phyloP scores from a whole-genome alignment of 2,888 invertebrate genomes.

The Apotomis capreana region DNA sequence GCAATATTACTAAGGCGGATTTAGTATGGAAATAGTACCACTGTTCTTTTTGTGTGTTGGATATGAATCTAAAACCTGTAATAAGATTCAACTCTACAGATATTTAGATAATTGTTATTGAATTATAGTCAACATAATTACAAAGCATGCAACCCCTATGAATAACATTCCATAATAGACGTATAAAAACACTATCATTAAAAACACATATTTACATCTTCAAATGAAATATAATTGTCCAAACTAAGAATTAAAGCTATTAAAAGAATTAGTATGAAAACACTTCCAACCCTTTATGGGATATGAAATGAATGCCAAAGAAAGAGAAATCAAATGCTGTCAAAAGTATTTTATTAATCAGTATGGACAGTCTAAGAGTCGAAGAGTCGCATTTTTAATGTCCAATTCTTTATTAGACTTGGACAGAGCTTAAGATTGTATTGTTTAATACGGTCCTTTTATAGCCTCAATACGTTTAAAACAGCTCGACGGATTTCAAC shows the following conservation, averaged over 20 bases:
- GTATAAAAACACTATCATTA: not conserved
- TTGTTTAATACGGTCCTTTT: too few relatives aligned
- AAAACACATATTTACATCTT: slow-evolving; percentile 21
- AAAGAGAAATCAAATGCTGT: slow-evolving; percentile 27
- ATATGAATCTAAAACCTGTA: not conserved
- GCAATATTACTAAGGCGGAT: too few relatives aligned
- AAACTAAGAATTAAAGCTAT: slow-evolving; percentile 30
- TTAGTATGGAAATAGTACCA: too few relatives aligned
- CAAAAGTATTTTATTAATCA: slow-evolving; percentile 27
- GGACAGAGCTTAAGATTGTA: too few relatives aligned
- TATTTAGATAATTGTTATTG: not conserved
- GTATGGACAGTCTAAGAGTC: slow-evolving; percentile 12
- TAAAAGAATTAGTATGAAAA: slow-evolving; percentile 15
- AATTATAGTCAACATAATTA: not conserved
- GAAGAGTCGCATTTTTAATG: too few relatives aligned
- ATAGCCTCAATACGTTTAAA: too few relatives aligned
- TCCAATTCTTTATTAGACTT: too few relatives aligned
- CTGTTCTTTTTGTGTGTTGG: too few relatives aligned
- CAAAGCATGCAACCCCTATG: not conserved
- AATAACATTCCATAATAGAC: not conserved
- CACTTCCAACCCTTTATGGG: slow-evolving; percentile 24
- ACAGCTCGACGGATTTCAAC: too few relatives aligned
- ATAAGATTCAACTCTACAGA: not conserved
- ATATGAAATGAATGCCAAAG: slow-evolving; percentile 2
- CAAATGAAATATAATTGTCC: slow-evolving; percentile 14